phyloP scores from a whole-genome alignment of 1,140 invertebrate genomes.

The Scaptomyza montana region DNA sequence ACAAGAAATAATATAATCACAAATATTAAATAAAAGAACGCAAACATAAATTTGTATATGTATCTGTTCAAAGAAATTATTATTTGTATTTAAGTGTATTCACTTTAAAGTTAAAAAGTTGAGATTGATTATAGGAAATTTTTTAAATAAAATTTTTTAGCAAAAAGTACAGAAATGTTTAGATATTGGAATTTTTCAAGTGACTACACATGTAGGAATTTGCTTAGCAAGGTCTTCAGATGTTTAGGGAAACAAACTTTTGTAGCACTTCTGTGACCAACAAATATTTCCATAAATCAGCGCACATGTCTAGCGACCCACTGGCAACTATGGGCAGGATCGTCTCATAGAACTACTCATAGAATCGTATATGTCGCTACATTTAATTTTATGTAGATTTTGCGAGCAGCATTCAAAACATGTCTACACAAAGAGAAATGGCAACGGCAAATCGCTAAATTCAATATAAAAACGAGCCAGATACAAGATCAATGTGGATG shows the following conservation, averaged over 20 bases:
- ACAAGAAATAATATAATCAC: background rate
- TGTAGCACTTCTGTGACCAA: slow-evolving; percentile 21
- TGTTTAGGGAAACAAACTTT: slow-evolving; percentile 39
- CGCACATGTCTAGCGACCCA: slow-evolving; percentile 62
- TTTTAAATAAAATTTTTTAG: background rate
- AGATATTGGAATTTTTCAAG: background rate
- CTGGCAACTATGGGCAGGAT: slow-evolving; percentile 46
- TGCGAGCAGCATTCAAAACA: slow-evolving; percentile 4
- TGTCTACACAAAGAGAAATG: slow-evolving; percentile 29
- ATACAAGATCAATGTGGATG: background rate
- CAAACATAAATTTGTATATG: background rate
- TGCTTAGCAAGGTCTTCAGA: slow-evolving; percentile 11
- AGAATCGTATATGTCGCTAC: slow-evolving; percentile 42
- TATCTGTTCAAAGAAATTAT: background rate
- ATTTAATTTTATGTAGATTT: slow-evolving; percentile 53
- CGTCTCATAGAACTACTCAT: slow-evolving; percentile 41
- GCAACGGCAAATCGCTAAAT: slow-evolving; percentile 32
- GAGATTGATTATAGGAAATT: background rate
- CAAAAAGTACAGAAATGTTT: background rate
- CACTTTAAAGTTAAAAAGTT: background rate
- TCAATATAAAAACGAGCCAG: slow-evolving; percentile 30
- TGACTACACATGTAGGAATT: background rate
- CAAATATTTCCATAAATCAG: slow-evolving; percentile 70
- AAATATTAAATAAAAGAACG: background rate
- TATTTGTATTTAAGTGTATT: background rate